A percentile compares a stretch with the other conserved stretches of the same genome.
Evolutionary conservation across 1,140 invertebrate genomes (phyloP).

Genomic region (Thaumatotibia leucotreta): DNA sequence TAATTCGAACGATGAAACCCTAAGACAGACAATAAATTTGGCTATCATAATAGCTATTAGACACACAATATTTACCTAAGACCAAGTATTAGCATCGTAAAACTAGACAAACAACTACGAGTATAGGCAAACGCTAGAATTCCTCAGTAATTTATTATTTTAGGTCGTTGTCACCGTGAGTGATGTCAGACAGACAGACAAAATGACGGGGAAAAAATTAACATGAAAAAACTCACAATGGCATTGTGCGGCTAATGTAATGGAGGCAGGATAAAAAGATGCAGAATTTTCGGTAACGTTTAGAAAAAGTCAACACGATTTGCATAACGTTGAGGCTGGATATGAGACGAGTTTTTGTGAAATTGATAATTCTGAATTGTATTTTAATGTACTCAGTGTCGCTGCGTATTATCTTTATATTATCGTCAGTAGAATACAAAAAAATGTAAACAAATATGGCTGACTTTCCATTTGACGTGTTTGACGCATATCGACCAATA

Average conservation of each 20-base stretch:
- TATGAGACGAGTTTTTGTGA: not conserved
- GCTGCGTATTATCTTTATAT: too few relatives aligned
- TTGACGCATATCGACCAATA: too few relatives aligned
- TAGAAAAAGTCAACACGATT: conserved; percentile 31
- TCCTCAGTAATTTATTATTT: conserved; percentile 65
- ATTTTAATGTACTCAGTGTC: too few relatives aligned
- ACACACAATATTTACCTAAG: conserved; percentile 4
- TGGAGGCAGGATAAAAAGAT: conserved; percentile 49
- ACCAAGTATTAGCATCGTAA: conserved; percentile 25
- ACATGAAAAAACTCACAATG: conserved; percentile 54
- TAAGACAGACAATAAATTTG: not conserved
- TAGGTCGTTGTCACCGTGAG: conserved; percentile 65
- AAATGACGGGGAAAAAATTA: conserved; percentile 52
- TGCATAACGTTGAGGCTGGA: conserved; percentile 33
- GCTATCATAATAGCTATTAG: not conserved
- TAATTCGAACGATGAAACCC: not conserved
- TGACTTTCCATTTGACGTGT: too few relatives aligned
- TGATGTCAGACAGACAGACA: conserved; percentile 58
- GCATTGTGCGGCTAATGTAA: conserved; percentile 53
- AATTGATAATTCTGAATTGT: not conserved
- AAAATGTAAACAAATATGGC: too few relatives aligned
- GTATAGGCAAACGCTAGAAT: conserved; percentile 48
- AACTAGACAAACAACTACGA: conserved; percentile 34
- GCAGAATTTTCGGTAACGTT: conserved; percentile 35
- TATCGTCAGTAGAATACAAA: too few relatives aligned